Conservation (phyloP, 2,113 vertebrate species). For the Thymallus thymallus region DNA sequence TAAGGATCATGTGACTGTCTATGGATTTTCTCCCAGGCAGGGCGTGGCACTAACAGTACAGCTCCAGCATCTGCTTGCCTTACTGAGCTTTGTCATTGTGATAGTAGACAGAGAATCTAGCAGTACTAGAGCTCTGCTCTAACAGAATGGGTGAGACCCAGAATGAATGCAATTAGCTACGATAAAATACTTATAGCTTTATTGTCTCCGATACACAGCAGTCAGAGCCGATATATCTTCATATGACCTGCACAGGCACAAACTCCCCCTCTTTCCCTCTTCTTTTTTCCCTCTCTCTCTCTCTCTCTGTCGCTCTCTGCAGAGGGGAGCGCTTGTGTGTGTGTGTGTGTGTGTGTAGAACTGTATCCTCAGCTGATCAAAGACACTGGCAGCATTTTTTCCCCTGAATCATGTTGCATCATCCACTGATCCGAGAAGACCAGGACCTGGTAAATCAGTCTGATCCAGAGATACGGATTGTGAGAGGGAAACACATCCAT, state of each 20-base stretch:
- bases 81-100: not conserved
- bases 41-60: constrained; percentile 39
- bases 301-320: constrained; percentile 36
- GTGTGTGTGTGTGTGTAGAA: too few species aligned
- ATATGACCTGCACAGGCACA: constrained; percentile 17
- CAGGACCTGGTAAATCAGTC: not conserved
- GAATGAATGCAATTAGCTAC: not conserved
- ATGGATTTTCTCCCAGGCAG: constrained; percentile 15
- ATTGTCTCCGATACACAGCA: too few species aligned
- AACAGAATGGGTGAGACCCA: constrained; percentile 10
- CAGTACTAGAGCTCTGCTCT: not conserved
- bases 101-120: not conserved
- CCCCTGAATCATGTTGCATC: constrained; percentile 15
- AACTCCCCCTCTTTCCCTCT: constrained; percentile 22
- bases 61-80: not conserved
- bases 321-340: constrained; percentile 38
- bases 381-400: constrained; percentile 10
- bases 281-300: not conserved
- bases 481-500: not conserved
- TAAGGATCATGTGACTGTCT: not conserved
- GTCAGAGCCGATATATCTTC: constrained; percentile 17
- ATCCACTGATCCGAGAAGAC: constrained; percentile 13
- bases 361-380: not conserved
- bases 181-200: too few species aligned
- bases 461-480: not conserved